Evolutionary conservation across 2,888 invertebrate genomes (phyloP), one percentile per base, ranked within the genome.

Genomic region (Monopis laevigella): DNA sequence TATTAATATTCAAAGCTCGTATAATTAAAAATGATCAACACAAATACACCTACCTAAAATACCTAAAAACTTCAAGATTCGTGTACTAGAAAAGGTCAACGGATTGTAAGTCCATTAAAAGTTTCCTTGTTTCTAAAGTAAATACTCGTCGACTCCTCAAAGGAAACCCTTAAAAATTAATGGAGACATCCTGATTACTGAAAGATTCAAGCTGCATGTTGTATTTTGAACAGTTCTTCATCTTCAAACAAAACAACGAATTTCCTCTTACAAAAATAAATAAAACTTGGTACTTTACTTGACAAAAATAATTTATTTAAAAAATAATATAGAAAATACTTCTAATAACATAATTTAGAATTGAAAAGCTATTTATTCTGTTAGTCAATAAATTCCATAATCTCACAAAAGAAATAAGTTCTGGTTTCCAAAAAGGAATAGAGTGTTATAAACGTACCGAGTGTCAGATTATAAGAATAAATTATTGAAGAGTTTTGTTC

Each of bases 391-490:
- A 17, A 17, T 16, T 32, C 12, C 32, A 32, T n/a, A 61, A 65
- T 62, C 58, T 58, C 56, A 70, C 66, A 71, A 68, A 68, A 59
- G 58, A 55, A 62, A 63, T 59, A 63, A 59, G 64, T 58, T 59
- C 52, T 54, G 57, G 58, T 66, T 67, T 58, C 61, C 58, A 61
- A 72, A 72, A 71, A 72, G 61, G 66, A 65, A 70, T 66, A 65
- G 65, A 66, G 51, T 52, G 46, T 50, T 56, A 58, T 55, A 61
- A 62, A 60, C 58, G 61, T 58, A 47, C 54, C 62, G 56, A 56
- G 64, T 62, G 78, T 78, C 78, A 73, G 80, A 80, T 80, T 80
- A 78, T 75, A 69, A 58, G 75, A 69, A 78, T 80, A 78, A 78
- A 78, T 80, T 80, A 80, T 80, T 77, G 63, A 65, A 54, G 62